These are phyloP conservation scores for Agrilus biguttatus DNA, from an alignment of 2,888 invertebrate genomes.

Conservation along the genomic window DNA sequence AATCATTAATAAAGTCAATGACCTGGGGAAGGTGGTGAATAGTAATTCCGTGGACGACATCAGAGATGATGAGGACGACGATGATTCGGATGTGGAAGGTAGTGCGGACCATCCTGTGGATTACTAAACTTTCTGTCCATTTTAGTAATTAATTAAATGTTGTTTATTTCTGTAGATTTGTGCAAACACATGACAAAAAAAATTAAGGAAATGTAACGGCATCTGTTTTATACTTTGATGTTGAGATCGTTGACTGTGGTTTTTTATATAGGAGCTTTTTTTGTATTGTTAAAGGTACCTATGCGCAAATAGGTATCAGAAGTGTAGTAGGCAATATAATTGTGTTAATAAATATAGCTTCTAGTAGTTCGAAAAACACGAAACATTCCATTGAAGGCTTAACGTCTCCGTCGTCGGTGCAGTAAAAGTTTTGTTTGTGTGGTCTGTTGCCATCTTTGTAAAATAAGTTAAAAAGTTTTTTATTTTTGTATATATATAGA, in stretches of 20 bases:
- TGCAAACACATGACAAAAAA: conserved; percentile 1
- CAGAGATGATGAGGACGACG: conserved; percentile 59
- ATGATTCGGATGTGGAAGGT: conserved; percentile 55
- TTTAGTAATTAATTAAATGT: conserved; percentile 4
- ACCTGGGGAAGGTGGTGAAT: conserved; percentile 10
- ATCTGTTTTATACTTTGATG: conserved; percentile 1
- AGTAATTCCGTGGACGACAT: conserved; percentile 38
- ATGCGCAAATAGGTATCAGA: conserved; percentile 14
- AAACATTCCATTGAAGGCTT: conserved; percentile 20
- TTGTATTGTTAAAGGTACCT: conserved; percentile 10
- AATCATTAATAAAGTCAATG: conserved; percentile 17
- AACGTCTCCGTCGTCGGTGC: not conserved
- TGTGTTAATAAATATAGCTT: conserved; percentile 18
- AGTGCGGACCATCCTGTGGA: conserved; percentile 64
- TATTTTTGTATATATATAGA: too few species aligned
- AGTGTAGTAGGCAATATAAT: conserved; percentile 25
- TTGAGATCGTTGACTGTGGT: not conserved
- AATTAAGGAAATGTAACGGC: not conserved
- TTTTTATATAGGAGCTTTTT: conserved; percentile 2
- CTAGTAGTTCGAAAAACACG: conserved; percentile 13
- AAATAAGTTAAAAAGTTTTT: too few species aligned
- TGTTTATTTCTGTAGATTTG: not conserved
- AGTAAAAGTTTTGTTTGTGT: too few species aligned
- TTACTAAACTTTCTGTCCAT: conserved; percentile 38
- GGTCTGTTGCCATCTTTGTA: too few species aligned